phyloP scores from a whole-genome alignment of 1,140 invertebrate species.

The Heterodera carotae region DNA sequence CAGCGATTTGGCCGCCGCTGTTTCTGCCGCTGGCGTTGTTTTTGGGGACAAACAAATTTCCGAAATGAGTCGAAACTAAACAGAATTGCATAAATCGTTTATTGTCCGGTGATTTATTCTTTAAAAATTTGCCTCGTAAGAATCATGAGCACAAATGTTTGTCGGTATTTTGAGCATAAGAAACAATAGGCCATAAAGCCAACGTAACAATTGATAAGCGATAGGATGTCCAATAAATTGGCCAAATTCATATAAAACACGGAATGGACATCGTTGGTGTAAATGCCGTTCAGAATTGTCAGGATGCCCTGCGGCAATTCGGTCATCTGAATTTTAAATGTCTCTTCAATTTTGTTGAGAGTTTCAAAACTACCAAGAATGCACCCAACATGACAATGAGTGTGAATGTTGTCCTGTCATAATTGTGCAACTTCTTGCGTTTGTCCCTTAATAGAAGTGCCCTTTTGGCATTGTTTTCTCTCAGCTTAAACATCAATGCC shows the following conservation, averaged over 20 bases:
- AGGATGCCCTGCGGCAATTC: constrained; percentile 58
- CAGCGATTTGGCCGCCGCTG: neutral
- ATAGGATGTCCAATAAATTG: constrained; percentile 53
- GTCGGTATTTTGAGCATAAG: constrained; percentile 55
- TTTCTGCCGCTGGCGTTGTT: neutral
- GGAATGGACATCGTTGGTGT: constrained; percentile 59
- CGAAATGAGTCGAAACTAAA: constrained; percentile 3
- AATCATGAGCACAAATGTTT: constrained; percentile 57
- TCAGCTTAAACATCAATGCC: constrained; percentile 51
- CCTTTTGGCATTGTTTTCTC: constrained; percentile 56
- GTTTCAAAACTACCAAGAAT: constrained; percentile 44
- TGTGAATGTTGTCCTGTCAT: constrained; percentile 58
- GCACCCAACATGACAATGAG: constrained; percentile 53
- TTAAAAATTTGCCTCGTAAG: constrained; percentile 37
- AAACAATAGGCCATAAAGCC: constrained; percentile 57
- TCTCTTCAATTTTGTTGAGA: neutral
- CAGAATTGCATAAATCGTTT: neutral
- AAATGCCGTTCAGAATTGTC: constrained; percentile 56
- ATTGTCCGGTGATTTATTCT: neutral
- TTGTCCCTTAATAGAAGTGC: constrained; percentile 49
- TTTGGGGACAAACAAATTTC: neutral
- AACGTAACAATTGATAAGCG: constrained; percentile 60
- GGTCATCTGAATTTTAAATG: constrained; percentile 48
- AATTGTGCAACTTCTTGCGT: constrained; percentile 45
- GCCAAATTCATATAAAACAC: constrained; percentile 55